A percentile compares a stretch with the other conserved stretches of the same genome.
These are phyloP conservation scores for Geophilus truncorum DNA, from an alignment of 2,888 invertebrate species.

Conservation along the genomic window DNA sequence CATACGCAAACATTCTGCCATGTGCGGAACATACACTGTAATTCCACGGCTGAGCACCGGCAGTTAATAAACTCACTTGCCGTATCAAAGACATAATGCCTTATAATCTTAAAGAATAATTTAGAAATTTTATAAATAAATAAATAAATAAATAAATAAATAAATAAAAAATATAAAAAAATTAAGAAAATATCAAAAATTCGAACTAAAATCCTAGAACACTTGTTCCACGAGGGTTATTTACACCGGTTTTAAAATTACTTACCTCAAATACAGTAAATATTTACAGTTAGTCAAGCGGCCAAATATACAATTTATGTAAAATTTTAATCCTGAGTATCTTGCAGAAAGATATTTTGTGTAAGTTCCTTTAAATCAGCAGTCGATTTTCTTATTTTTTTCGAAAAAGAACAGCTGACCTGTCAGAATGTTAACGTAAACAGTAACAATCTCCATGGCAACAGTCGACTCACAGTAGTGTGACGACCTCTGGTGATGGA, in stretches of 20 bases:
- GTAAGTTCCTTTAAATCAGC: too few species aligned
- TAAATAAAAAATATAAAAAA: too few species aligned
- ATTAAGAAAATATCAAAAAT: too few species aligned
- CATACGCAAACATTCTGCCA: conserved; percentile 49
- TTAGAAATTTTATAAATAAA: not conserved
- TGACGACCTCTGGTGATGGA: not conserved
- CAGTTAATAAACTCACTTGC: conserved; percentile 49
- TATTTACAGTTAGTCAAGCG: too few species aligned
- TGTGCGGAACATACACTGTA: conserved; percentile 47
- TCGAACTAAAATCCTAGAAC: too few species aligned
- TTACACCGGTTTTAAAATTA: too few species aligned
- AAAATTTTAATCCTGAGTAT: not conserved
- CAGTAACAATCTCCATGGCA: not conserved
- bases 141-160: not conserved
- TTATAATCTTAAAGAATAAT: not conserved
- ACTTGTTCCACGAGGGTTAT: too few species aligned
- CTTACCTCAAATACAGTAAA: too few species aligned
- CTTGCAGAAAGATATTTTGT: too few species aligned
- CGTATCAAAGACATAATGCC: conserved; percentile 40
- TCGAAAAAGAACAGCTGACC: not conserved
- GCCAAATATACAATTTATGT: too few species aligned
- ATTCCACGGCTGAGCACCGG: conserved; percentile 52
- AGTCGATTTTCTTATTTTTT: too few species aligned
- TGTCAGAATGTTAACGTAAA: not conserved
- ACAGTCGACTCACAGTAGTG: not conserved